Base-by-base conservation (phyloP, 1,140 invertebrate species). In the Drosophila ficusphila region DNA sequence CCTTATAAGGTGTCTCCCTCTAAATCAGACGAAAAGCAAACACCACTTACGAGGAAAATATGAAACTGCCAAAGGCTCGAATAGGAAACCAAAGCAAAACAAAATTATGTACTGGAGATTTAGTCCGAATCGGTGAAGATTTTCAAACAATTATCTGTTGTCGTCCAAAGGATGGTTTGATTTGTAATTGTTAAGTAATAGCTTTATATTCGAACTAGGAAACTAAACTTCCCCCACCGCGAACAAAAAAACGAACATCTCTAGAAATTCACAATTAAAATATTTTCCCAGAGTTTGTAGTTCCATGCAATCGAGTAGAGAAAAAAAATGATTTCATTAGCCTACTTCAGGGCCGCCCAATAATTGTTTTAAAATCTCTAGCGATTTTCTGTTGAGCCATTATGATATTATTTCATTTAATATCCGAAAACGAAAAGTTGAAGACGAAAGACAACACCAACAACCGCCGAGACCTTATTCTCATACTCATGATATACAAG, bases 41-140 rank as follows among this genome's bases (percentile, higher is more conserved):
- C 61, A 75, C 61, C 68, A 73, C 62, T 75, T 71, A 65, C 38
- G 31, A 72, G 42, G 52, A 53, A 46, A 44, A 77, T 54, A 76
- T 41, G 57, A 61, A 85, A 85, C 81, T 85, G 81, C 81, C 81
- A 86, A 79, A 69, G 58, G 76, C 58, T 79, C 60, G 58, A 51
- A 34, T 29, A 53, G 57, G 47, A 27, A 69, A n/a, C n/a, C n/a
- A n/a, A n/a, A n/a, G n/a, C 19, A 21, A 39, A 47, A 29, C 8
- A 38, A 62, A 33, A 51, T 31, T 19, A 33, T 31, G 47, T 18
- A 53, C 51, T 27, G 19, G 5, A 14, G 33, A 23, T 18, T 44
- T n/a, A 34, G 12, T 23, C n/a, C 3, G 7, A 12, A 44, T 34
- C 21, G 16, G 16, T 5, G 18, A 38, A 64, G 39, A 64, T 44